A percentile compares a stretch with the other conserved stretches of the same genome.
Evolutionary conservation across 2,888 invertebrate species (phyloP).

Genomic region (Erebia palarica): DNA sequence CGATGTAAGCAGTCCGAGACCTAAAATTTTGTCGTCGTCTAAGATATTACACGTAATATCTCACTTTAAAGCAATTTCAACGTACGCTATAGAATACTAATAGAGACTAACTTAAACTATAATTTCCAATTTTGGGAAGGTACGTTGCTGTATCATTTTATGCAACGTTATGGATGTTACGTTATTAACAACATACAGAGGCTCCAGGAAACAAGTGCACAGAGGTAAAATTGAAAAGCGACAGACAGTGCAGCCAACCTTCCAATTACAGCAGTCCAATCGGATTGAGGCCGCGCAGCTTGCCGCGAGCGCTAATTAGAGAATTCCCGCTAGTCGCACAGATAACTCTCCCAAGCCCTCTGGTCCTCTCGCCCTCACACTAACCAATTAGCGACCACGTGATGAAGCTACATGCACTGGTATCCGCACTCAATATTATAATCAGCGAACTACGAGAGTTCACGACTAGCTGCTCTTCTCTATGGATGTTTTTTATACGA

Average conservation of each 20-base stretch:
- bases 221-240: conserved; percentile 42
- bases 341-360: conserved; percentile 56
- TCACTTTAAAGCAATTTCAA: no score
- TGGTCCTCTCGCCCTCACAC: conserved; percentile 56
- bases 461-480: not conserved
- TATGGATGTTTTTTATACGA: no score
- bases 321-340: conserved; percentile 57
- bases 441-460: not conserved
- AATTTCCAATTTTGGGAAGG: not conserved
- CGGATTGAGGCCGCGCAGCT: conserved; percentile 45
- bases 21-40: no score
- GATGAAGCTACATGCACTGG: conserved; percentile 68
- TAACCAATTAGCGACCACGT: conserved; percentile 73
- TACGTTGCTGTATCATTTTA: not conserved
- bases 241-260: conserved; percentile 49
- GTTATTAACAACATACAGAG: conserved; percentile 7
- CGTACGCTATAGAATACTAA: no score
- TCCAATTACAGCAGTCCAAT: conserved; percentile 59
- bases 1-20: no score
- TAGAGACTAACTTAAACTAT: no score
- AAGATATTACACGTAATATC: no score
- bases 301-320: conserved; percentile 68
- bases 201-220: conserved; percentile 7
- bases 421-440: conserved; percentile 58
- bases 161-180: not conserved